Base-by-base conservation (phyloP, 2,888 invertebrate species). In the Drosophila sordidula region DNA sequence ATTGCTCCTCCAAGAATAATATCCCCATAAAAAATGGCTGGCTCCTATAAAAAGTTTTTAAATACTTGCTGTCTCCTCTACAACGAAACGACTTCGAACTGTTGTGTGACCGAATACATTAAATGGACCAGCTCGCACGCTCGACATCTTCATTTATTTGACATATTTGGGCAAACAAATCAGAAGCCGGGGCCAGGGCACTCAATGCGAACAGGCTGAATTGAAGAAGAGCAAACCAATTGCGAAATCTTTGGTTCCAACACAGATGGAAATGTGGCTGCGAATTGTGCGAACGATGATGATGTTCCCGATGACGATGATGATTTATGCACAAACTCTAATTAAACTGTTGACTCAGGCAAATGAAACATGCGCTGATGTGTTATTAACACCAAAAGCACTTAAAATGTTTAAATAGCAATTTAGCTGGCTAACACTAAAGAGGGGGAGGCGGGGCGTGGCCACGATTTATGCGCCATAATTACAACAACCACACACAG, bases 321-420 rank as follows among this genome's bases (percentile, higher is more conserved):
- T 62, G 79, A 80, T 80, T 80, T 83, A 80, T 80, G 80, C 84
- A 80, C 64, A 83, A 80, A 80, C 79, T 83, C 79, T 84, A 80
- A 80, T 80, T 80, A 84, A 80, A 80, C 80, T 80, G 80, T 80
- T 80, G 80, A 84, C 80, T 84, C 75, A 78, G 81, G 85, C 81
- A 80, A 80, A 84, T 80, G 84, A 80, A 80, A 84, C 80, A 84
- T 84, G 81, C 84, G 75, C 72, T 83, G 74, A 78, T 80, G 81
- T 80, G 84, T 83, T 79, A 83, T 80, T 80, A 80, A 83, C 79
- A 80, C 79, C 79, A 70, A 80, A 83, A 80, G 79, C 79, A 83
- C 84, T 80, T 83, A 80, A 83, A 80, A 83, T 80, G 79, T 80
- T 80, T 83, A 83, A 80, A 80, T 83, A 83, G 80, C 79, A 65